A percentile compares a stretch with the other conserved stretches of the same genome.
These are phyloP conservation scores for Drosophila recens DNA, from an alignment of 2,888 invertebrate species.

Conservation along the genomic window DNA sequence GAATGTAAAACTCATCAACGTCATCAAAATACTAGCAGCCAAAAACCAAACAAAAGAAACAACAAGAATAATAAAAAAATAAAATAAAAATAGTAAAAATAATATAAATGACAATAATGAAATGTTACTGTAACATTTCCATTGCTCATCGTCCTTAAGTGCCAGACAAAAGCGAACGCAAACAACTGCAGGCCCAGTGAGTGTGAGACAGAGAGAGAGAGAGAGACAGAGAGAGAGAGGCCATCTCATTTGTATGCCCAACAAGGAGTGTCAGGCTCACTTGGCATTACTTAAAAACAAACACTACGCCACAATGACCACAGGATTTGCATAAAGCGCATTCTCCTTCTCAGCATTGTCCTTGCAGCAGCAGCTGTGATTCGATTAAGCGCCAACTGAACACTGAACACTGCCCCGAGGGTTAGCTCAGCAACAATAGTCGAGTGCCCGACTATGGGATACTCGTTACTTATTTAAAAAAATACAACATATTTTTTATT, in stretches of 20 bases:
- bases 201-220: neutral
- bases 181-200: slow-evolving; percentile 31
- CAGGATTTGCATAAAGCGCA: slow-evolving; percentile 71
- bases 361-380: slow-evolving; percentile 59
- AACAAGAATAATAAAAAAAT: slow-evolving; percentile 10
- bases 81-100: slow-evolving; percentile 14
- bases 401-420: slow-evolving; percentile 28
- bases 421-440: slow-evolving; percentile 11
- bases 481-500: too few relatives aligned
- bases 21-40: slow-evolving; percentile 58
- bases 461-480: too few relatives aligned
- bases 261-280: slow-evolving; percentile 31
- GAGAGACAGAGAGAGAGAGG: neutral
- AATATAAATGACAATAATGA: slow-evolving; percentile 65
- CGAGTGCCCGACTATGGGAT: too few relatives aligned
- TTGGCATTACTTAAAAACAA: slow-evolving; percentile 64
- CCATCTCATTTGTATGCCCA: slow-evolving; percentile 19
- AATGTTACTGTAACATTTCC: slow-evolving; percentile 54
- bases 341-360: slow-evolving; percentile 51
- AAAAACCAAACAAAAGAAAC: slow-evolving; percentile 47
- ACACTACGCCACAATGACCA: slow-evolving; percentile 63
- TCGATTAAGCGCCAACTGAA: slow-evolving; percentile 62
- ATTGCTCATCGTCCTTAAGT: slow-evolving; percentile 63
- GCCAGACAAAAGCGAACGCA: slow-evolving; percentile 54
- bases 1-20: slow-evolving; percentile 75